These are phyloP conservation scores for Columba janthina DNA, from an alignment of 2,113 vertebrate species.

Conservation along the genomic window DNA sequence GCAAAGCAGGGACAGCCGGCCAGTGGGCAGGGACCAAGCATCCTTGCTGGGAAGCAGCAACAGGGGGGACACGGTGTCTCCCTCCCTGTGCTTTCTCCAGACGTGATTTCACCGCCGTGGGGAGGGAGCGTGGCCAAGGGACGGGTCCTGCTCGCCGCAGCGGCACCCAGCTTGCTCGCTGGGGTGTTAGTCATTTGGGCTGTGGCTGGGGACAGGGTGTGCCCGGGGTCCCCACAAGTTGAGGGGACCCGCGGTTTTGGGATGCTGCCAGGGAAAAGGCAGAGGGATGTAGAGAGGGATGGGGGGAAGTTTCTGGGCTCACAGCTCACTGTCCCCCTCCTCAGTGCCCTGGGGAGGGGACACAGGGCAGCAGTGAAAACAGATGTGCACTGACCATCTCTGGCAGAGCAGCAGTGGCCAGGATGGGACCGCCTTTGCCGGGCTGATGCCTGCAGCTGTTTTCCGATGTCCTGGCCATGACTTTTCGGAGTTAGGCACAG, in stretches of 20 bases:
- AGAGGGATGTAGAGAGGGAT: neutral
- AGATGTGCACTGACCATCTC: rapidly evolving
- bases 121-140: constrained; percentile 42
- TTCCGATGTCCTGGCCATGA: neutral
- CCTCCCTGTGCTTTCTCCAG: constrained; percentile 39
- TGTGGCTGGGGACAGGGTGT: neutral
- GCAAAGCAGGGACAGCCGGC: neutral
- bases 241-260: rapidly evolving
- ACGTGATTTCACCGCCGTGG: constrained; percentile 52
- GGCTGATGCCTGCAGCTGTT: neutral
- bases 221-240: neutral
- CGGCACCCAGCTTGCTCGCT: neutral
- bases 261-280: neutral
- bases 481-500: neutral
- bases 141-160: neutral
- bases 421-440: neutral
- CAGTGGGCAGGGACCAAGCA: neutral
- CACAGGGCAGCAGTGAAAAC: neutral
- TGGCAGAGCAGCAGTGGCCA: neutral
- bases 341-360: no score
- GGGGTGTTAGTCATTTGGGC: constrained; percentile 34
- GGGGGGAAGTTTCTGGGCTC: rapidly evolving
- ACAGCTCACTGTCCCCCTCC: neutral
- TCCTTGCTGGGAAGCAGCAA: neutral
- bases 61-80: neutral